Conservation (phyloP, 2,113 vertebrate genomes). For the Chloropsis hardwickii region DNA sequence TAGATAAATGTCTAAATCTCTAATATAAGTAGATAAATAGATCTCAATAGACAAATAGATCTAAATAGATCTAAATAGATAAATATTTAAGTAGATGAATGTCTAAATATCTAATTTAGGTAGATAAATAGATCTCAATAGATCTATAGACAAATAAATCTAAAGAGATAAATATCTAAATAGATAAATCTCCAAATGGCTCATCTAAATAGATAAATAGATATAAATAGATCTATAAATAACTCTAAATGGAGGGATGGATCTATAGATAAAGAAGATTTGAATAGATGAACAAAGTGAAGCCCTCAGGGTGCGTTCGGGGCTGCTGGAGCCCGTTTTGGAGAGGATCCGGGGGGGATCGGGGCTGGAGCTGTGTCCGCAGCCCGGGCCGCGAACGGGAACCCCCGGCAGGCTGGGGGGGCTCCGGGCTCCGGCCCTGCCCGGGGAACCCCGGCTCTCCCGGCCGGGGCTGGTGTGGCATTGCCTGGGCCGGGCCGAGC, state of each 20-base stretch:
- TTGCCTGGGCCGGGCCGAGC: no score
- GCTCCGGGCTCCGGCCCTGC: no score
- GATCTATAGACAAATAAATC: neutral
- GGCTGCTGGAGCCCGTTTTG: neutral
- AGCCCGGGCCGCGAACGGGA: no score
- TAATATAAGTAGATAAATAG: neutral
- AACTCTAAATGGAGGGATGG: neutral
- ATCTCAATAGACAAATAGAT: neutral
- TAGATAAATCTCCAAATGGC: neutral
- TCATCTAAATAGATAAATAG: neutral
- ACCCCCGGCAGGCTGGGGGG: no score
- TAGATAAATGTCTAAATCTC: no score
- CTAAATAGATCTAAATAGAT: neutral
- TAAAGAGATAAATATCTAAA: neutral
- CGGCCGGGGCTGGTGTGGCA: no score
- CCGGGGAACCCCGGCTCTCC: no score
- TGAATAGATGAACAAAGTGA: neutral
- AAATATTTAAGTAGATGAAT: neutral
- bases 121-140: no score
- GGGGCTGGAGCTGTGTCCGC: no score
- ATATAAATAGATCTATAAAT: neutral
- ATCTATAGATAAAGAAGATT: no score
- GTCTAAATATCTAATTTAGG: no score
- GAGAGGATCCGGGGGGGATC: no score
- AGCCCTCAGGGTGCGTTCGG: neutral